Percentiles rank a stretch among this genome's conserved stretches.
These are phyloP conservation scores for Helogale parvula DNA, from an alignment of 2,113 vertebrate species.

Conservation along the genomic window DNA sequence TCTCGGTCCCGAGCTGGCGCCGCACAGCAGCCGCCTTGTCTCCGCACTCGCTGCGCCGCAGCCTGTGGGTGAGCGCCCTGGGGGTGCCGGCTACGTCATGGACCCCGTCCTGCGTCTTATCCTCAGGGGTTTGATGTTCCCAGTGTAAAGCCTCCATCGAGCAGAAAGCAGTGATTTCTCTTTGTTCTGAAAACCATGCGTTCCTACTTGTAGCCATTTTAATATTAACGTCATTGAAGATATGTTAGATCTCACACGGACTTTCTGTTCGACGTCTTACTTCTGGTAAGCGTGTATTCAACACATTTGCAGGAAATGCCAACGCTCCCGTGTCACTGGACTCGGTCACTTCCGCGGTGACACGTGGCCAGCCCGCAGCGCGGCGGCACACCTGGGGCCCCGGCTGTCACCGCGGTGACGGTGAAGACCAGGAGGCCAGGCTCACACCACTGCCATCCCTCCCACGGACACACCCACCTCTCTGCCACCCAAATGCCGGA, in stretches of 20 bases:
- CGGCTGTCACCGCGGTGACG: too few relatives aligned
- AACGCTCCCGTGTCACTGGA: too few relatives aligned
- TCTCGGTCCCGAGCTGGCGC: background rate
- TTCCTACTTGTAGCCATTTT: too few relatives aligned
- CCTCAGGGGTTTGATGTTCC: background rate
- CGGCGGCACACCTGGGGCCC: accelerated
- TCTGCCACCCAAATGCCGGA: background rate
- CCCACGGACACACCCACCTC: background rate
- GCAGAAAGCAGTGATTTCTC: too few relatives aligned
- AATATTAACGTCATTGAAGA: too few relatives aligned
- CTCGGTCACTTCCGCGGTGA: background rate
- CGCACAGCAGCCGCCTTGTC: background rate
- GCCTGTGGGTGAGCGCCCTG: too few relatives aligned
- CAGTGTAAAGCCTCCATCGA: background rate
- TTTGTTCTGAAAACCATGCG: background rate
- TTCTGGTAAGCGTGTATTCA: too few relatives aligned
- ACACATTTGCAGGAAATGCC: too few relatives aligned
- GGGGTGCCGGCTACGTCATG: too few relatives aligned
- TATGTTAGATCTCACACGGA: background rate
- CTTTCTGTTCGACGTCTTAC: background rate
- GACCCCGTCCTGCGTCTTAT: background rate
- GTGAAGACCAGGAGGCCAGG: too few relatives aligned
- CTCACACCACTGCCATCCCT: background rate
- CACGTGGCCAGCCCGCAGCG: accelerated
- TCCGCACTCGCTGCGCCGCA: too few relatives aligned